These are phyloP conservation scores for Acipenser oxyrinchus DNA, from an alignment of 2,797 vertebrate species.

Conservation along the genomic window DNA sequence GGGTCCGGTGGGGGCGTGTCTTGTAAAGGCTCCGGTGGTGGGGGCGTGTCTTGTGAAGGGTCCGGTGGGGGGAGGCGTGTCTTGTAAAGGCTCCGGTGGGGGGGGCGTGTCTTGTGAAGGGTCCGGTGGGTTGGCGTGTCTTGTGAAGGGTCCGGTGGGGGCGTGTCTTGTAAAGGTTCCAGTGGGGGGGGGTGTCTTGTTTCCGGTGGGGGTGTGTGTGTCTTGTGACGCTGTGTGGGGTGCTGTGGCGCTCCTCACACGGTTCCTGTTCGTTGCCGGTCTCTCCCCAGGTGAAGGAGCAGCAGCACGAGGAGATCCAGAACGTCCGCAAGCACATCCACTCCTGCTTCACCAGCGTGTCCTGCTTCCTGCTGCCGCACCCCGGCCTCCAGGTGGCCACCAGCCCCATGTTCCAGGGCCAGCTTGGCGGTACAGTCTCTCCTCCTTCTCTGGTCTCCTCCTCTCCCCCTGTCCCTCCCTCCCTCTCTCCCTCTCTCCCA, in stretches of 20 bases:
- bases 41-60: no score
- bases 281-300: constrained; percentile 61
- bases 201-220: no score
- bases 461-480: not conserved
- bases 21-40: no score
- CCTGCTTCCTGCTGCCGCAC: constrained; percentile 82
- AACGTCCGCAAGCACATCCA: constrained; percentile 83
- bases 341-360: constrained; percentile 78
- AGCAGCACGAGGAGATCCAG: constrained; percentile 83
- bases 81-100: no score
- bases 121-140: no score
- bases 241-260: not conserved
- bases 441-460: constrained; percentile 11
- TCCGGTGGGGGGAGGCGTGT: no score
- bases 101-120: no score
- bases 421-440: constrained; percentile 52
- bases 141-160: no score
- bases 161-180: no score
- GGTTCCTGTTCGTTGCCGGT: not conserved
- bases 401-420: constrained; percentile 72
- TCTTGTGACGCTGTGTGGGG: not conserved
- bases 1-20: no score
- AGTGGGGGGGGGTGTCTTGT: no score
- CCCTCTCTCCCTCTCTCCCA: not conserved
- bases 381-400: constrained; percentile 84